Evolutionary conservation across 2,113 vertebrate species (phyloP).

Genomic region (Notarius quadriscutis): DNA sequence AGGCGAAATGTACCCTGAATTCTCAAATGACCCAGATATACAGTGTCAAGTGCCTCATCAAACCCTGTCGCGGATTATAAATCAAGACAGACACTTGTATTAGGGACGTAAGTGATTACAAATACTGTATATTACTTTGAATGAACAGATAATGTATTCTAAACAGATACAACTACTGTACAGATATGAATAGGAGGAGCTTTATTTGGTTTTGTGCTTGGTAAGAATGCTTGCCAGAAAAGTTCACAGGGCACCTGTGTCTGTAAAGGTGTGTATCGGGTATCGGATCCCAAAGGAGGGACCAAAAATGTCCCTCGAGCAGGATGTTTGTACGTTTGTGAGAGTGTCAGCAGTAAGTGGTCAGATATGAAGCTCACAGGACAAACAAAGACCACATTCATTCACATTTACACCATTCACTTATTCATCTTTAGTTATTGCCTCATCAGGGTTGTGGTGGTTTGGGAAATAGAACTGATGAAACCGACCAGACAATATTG

Average conservation of each 20-base stretch:
- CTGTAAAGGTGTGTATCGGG: background rate
- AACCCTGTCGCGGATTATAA: background rate
- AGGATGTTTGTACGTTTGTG: background rate
- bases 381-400: background rate
- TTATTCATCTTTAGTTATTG: background rate
- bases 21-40: too few species aligned
- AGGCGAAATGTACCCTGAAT: too few species aligned
- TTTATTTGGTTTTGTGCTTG: background rate
- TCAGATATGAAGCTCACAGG: background rate
- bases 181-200: background rate
- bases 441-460: background rate
- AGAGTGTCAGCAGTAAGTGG: background rate
- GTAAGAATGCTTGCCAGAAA: background rate
- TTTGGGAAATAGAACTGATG: background rate
- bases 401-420: background rate
- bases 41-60: background rate
- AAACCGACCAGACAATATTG: background rate
- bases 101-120: background rate
- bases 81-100: background rate
- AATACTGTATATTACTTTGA: background rate
- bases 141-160: background rate
- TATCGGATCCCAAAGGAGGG: too few species aligned
- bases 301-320: too few species aligned
- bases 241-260: background rate
- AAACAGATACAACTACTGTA: background rate